Evolutionary conservation across 2,888 invertebrate genomes (phyloP), one percentile per base, ranked within the genome.

Genomic region (Drosophila colorata): DNA sequence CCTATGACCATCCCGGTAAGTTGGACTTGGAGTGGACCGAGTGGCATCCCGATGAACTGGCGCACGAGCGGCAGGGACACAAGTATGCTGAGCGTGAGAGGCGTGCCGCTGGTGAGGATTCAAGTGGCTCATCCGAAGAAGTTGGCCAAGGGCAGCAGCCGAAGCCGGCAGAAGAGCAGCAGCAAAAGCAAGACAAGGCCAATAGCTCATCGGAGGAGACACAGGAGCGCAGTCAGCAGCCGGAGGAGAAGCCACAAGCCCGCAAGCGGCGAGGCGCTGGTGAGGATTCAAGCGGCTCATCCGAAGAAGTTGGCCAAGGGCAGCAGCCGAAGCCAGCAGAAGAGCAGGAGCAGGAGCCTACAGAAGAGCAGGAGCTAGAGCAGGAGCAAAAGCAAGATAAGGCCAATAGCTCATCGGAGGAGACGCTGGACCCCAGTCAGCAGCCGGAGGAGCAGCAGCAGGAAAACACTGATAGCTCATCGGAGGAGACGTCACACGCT

Each of bases 61-160:
- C 53, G 7, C 64, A 64, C 23, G 41, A 55, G 31, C 64, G 37
- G 20, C 9, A 1, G 6, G 25, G 43, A n/a, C 33, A 40, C 9
- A n/a, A 9, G 41, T 18, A 28, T 5, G 23, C 0, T 4, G 43
- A 4, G n/a, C 55, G 66, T 2, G 9, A 25, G 8, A 16, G 51
- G 14, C 40, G 64, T 1, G 51, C 33, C 2, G 67, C 60, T 35
- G 38, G 25, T 1, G 31, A 52, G 4, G 68, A 69, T 18, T 55
- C 67, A 14, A 56, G 55, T 8, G 40, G 38, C 18, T 67, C 69
- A 0, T 31, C 52, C 8, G 73, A 59, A 13, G 64, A 67, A 8
- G 6, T 14, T 7, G 47, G 52, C 20, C 31, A 7, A 46, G 18
- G 9, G n/a, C 11, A 41, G 20, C 8, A 11, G 28, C 16, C 25